Percentiles rank a stretch among this genome's conserved stretches.
Evolutionary conservation across 2,113 vertebrate species (phyloP).

Genomic region (Campylomormyrus numenius): DNA sequence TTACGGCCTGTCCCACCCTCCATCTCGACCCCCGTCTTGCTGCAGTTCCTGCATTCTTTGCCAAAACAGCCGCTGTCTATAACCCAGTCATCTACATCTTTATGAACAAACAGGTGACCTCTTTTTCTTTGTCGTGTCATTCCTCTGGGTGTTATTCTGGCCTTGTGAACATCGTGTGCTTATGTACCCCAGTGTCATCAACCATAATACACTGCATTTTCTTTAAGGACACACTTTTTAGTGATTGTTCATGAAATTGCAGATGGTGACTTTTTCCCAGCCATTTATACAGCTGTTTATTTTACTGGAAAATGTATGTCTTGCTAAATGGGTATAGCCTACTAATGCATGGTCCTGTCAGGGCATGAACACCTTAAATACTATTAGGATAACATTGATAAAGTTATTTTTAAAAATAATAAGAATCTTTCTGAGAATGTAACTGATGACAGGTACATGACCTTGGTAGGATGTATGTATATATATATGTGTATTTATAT

Average conservation of each 20-base stretch:
- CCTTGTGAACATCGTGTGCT: not conserved
- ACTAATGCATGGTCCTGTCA: not conserved
- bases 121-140: not conserved
- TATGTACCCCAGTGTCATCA: not conserved
- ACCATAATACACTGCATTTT: not conserved
- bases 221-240: not conserved
- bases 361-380: not conserved
- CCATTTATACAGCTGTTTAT: not conserved
- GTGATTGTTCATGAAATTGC: not conserved
- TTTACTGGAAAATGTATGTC: not conserved
- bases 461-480: not conserved
- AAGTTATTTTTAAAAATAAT: not conserved
- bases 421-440: not conserved
- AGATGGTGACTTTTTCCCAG: not conserved
- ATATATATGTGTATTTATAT: not conserved
- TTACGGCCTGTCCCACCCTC: conserved; percentile 66
- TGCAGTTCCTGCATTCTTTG: conserved; percentile 77
- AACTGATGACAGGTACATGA: not conserved
- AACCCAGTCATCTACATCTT: conserved; percentile 85
- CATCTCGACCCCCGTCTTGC: conserved; percentile 71
- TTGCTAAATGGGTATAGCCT: not conserved
- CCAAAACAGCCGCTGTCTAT: conserved; percentile 80
- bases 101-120: conserved; percentile 82
- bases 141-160: not conserved
- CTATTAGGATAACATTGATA: not conserved